These are phyloP conservation scores for Hirundichthys speculiger DNA, from an alignment of 2,113 vertebrate species.

Conservation along the genomic window DNA sequence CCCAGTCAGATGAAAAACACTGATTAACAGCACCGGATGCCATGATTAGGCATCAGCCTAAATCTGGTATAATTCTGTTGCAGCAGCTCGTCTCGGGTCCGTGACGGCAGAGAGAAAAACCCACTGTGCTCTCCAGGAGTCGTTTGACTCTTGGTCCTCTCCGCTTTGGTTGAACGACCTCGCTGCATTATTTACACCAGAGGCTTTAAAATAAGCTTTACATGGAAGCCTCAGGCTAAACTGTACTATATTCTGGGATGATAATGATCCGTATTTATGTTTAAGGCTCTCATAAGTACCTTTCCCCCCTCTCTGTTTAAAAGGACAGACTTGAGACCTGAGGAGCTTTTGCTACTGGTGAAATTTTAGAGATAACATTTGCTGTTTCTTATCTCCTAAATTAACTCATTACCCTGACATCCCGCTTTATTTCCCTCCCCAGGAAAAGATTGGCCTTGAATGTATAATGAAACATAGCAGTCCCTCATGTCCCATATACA, in stretches of 20 bases:
- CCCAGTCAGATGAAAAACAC: constrained; percentile 76
- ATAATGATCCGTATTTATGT: constrained; percentile 57
- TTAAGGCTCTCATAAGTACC: constrained; percentile 31
- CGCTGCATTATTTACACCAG: constrained; percentile 23
- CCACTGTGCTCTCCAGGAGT: constrained; percentile 44
- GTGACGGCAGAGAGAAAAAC: constrained; percentile 36
- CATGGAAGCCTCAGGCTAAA: constrained; percentile 24
- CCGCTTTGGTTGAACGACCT: constrained; percentile 26
- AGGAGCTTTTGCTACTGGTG: constrained; percentile 59
- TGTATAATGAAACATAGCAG: constrained; percentile 69
- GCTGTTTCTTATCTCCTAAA: constrained; percentile 77
- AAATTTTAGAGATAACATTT: constrained; percentile 68
- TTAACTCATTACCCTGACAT: constrained; percentile 77
- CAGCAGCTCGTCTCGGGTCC: constrained; percentile 40
- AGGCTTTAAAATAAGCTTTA: constrained; percentile 40
- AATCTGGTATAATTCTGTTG: constrained; percentile 74
- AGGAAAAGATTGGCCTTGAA: constrained; percentile 64
- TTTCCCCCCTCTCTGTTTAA: constrained; percentile 23
- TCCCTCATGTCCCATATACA: constrained; percentile 37
- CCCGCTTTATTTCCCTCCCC: constrained; percentile 52
- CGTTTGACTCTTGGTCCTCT: constrained; percentile 41
- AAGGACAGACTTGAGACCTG: constrained; percentile 20
- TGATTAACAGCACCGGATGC: constrained; percentile 74
- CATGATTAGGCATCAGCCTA: constrained; percentile 74
- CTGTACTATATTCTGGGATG: constrained; percentile 28